Percentiles rank a stretch among this genome's conserved stretches.
Evolutionary conservation across 2,113 vertebrate species (phyloP).

Genomic region (Megaceryle torquata): DNA sequence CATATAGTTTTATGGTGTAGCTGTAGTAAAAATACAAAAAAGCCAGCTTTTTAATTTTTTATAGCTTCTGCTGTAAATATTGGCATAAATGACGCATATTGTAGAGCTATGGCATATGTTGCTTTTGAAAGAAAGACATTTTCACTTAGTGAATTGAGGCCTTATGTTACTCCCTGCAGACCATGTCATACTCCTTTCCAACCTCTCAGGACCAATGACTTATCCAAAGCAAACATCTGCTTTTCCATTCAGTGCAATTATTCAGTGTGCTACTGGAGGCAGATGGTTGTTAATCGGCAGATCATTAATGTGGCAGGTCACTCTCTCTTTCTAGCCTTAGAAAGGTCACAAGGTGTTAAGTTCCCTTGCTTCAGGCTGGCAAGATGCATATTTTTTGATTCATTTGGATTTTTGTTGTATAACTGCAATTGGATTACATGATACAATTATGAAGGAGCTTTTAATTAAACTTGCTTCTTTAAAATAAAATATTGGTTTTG

Average conservation of each 20-base stretch:
- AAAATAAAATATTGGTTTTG: not conserved
- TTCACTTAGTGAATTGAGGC: constrained; percentile 28
- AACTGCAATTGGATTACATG: not conserved
- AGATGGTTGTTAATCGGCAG: constrained; percentile 60
- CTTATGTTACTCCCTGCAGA: constrained; percentile 43
- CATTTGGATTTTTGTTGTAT: not conserved
- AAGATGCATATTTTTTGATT: not conserved
- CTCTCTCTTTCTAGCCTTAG: constrained; percentile 26
- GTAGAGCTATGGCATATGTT: constrained; percentile 33
- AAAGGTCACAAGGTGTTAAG: constrained; percentile 54
- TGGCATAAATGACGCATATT: not conserved
- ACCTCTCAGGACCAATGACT: constrained; percentile 31
- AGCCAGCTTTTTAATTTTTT: not conserved
- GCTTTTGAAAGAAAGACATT: constrained; percentile 37
- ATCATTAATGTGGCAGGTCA: constrained; percentile 45
- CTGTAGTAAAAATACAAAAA: not conserved
- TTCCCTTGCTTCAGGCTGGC: constrained; percentile 20
- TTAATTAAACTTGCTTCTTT: constrained; percentile 16
- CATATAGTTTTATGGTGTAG: not conserved
- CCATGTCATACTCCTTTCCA: constrained; percentile 8
- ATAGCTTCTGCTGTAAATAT: not conserved
- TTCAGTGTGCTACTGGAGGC: constrained; percentile 4
- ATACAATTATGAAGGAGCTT: not conserved
- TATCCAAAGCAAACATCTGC: constrained; percentile 44
- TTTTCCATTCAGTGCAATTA: constrained; percentile 52